Evolutionary conservation across 2,888 invertebrate genomes (phyloP).

Genomic region (Brachypalpus laphriformis): DNA sequence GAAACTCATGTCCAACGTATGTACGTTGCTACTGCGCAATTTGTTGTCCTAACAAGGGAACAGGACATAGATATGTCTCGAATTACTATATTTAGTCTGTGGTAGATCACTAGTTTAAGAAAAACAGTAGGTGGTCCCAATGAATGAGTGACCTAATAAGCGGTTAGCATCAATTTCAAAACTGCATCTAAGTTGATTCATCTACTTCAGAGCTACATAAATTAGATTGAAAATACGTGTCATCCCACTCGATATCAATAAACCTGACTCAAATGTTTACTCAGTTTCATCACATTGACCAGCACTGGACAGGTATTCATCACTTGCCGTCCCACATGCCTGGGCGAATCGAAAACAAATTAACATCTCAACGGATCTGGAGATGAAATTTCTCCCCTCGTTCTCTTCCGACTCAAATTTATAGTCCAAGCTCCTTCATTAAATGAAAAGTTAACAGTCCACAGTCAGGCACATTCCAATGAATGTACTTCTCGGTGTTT

Average conservation of each 20-base stretch:
- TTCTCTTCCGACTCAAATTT: slow-evolving; percentile 31
- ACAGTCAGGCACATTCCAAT: slow-evolving; percentile 37
- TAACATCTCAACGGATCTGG: slow-evolving; percentile 49
- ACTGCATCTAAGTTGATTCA: not conserved
- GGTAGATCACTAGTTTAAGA: too few relatives aligned
- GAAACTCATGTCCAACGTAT: not conserved
- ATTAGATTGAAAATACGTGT: not conserved
- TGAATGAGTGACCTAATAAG: not conserved
- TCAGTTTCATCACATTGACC: not conserved
- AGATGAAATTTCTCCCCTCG: not conserved
- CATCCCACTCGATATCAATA: not conserved
- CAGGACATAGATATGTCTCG: too few relatives aligned
- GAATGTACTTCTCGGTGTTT: slow-evolving; percentile 18
- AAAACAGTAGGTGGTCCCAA: too few relatives aligned
- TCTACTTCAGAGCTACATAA: not conserved
- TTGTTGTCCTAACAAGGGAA: too few relatives aligned
- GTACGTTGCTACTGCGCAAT: slow-evolving; percentile 3
- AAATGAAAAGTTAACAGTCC: slow-evolving; percentile 18
- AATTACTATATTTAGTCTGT: too few relatives aligned
- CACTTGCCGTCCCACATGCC: slow-evolving; percentile 1
- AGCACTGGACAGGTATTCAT: slow-evolving; percentile 29
- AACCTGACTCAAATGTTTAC: not conserved
- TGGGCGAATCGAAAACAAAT: slow-evolving; percentile 41
- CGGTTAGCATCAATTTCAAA: not conserved
- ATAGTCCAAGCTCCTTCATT: slow-evolving; percentile 39